Conservation (phyloP, 2,888 invertebrate genomes). For the Calephelis perditalis region DNA sequence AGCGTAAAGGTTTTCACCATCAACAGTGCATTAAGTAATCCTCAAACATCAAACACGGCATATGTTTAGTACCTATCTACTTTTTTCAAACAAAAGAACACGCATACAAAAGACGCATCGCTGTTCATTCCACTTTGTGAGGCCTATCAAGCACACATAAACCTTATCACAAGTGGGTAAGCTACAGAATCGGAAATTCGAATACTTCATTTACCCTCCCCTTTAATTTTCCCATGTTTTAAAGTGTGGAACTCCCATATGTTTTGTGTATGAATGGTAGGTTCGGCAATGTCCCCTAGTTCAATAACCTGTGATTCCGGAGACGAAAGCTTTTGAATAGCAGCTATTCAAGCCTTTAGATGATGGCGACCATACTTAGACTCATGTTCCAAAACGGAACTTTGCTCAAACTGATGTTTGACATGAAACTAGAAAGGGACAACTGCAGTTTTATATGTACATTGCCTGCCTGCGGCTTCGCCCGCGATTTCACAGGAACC, state of each 20-base stretch:
- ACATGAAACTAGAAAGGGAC: too few species aligned
- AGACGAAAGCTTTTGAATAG: conserved; percentile 10
- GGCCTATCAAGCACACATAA: conserved; percentile 1
- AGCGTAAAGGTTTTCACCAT: too few species aligned
- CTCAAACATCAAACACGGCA: conserved; percentile 3
- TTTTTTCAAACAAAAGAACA: conserved; percentile 19
- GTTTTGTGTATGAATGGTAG: conserved; percentile 31
- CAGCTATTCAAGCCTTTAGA: not conserved
- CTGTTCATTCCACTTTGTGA: conserved; percentile 26
- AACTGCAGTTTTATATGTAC: too few species aligned
- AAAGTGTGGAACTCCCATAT: conserved; percentile 32
- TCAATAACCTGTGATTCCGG: conserved; percentile 22
- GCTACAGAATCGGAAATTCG: conserved; percentile 2
- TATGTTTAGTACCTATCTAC: conserved; percentile 10
- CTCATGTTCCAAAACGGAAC: too few species aligned
- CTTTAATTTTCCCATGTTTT: conserved; percentile 29
- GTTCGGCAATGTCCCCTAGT: conserved; percentile 21
- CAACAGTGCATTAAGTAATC: too few species aligned
- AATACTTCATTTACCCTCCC: conserved; percentile 20
- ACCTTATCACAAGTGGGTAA: conserved; percentile 12
- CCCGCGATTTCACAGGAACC: too few species aligned
- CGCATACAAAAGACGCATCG: conserved; percentile 27
- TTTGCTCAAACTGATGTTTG: too few species aligned
- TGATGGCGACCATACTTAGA: too few species aligned
- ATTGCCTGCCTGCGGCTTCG: too few species aligned